Evolutionary conservation across 2,888 invertebrate species (phyloP).

Genomic region (Carabus problematicus): DNA sequence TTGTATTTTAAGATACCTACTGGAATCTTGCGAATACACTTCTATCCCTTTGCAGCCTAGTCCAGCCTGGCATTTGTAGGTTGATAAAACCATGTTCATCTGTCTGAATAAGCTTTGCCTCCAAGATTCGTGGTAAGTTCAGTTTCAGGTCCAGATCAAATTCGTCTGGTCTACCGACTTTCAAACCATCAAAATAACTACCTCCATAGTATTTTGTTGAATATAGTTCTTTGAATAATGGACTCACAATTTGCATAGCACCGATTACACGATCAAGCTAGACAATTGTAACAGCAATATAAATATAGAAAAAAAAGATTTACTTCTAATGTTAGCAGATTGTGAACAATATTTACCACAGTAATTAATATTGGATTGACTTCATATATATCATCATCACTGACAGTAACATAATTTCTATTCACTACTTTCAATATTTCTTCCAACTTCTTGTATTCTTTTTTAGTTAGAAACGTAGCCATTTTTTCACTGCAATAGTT

Average conservation of each 20-base stretch:
- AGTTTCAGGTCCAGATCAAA: slow-evolving; percentile 69
- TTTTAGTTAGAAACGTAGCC: too few species aligned
- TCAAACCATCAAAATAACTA: slow-evolving; percentile 67
- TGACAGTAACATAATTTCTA: slow-evolving; percentile 7
- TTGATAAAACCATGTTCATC: slow-evolving; percentile 61
- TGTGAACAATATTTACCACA: slow-evolving; percentile 12
- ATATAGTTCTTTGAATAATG: slow-evolving; percentile 53
- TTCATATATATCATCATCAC: slow-evolving; percentile 1
- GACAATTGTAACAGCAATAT: neutral
- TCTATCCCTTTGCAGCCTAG: slow-evolving; percentile 8
- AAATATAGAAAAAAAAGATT: neutral
- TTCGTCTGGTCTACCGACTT: slow-evolving; percentile 66
- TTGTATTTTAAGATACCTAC: slow-evolving; percentile 3
- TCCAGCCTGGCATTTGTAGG: slow-evolving; percentile 53
- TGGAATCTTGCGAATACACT: neutral
- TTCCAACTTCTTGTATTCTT: neutral
- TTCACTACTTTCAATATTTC: slow-evolving; percentile 14
- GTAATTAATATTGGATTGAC: neutral
- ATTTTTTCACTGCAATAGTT: too few species aligned
- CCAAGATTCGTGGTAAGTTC: slow-evolving; percentile 61
- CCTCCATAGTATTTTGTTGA: slow-evolving; percentile 61
- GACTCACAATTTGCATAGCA: slow-evolving; percentile 52
- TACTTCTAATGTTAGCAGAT: neutral
- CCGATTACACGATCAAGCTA: slow-evolving; percentile 48
- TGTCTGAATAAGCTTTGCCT: slow-evolving; percentile 52